Evolutionary conservation across 2,888 invertebrate genomes (phyloP), one percentile per base, ranked within the genome.

Genomic region (Eremobia ochroleuca): DNA sequence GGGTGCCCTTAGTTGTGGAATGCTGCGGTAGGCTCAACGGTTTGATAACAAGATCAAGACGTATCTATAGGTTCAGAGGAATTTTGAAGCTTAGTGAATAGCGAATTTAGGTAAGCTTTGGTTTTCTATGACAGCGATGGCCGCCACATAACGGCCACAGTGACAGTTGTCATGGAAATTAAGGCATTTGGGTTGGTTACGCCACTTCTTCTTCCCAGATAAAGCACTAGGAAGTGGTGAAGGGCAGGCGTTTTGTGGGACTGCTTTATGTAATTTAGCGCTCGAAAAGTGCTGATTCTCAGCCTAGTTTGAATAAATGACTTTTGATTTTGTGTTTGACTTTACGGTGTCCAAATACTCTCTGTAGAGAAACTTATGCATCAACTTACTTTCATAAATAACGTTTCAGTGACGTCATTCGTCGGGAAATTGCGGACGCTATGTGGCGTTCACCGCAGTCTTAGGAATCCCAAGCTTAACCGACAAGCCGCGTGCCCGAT

Each of bases 21-120:
- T 75, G 74, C 55, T 75, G 80, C 15, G 83, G 72, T 72, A 15
- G 52, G 59, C 46, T 86, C 43, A 64, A 43, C 31, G 74, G 49
- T 68, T 70, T 46, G 66, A 67, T 62, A 52, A 49, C 58, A 40
- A n/a, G 25, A 52, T 58, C 49, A 28, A 79, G 61, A 79, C 15
- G 34, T 37, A 55, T 52, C 52, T 40, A 55, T 49, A 49, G 31
- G 28, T 21, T 59, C 25, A 18, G 18, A 52, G 59, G 37, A 28
- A 49, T 34, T 43, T 68, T n/a, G 31, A 52, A 52, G 34, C n/a
- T 49, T 21, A 25, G 49, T 52, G 9, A 52, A 52, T 52, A 3
- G 1, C 0, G 25, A 21, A 0, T 49, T 49, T 9, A 49, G 21
- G 1, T 49, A 49, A 5, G 21, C 6, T 28, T 28, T 3, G 6